phyloP scores from a whole-genome alignment of 2,113 vertebrate species.

The Cebus imitator region DNA sequence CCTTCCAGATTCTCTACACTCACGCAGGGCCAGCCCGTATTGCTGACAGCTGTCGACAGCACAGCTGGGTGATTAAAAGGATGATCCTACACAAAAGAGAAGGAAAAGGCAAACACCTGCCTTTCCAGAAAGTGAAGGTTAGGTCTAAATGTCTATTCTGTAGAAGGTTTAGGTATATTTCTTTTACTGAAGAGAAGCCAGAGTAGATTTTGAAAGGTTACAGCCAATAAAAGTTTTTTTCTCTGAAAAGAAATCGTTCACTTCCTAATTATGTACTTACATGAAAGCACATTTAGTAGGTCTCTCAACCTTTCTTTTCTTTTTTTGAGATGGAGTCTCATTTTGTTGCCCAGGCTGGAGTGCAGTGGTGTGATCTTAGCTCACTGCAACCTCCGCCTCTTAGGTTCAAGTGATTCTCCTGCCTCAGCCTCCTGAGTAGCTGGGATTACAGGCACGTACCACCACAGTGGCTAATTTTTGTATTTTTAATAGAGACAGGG shows the following conservation, averaged over 20 bases:
- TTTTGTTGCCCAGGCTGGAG: too few relatives aligned
- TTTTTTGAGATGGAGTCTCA: too few relatives aligned
- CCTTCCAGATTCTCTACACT: background rate
- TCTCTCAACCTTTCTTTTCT: background rate
- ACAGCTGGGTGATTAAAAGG: too few relatives aligned
- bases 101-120: background rate
- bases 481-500: too few relatives aligned
- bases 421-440: too few relatives aligned
- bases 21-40: background rate
- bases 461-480: too few relatives aligned
- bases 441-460: too few relatives aligned
- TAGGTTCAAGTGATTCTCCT: too few relatives aligned
- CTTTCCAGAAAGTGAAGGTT: background rate
- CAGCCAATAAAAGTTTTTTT: background rate
- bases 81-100: background rate
- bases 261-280: background rate
- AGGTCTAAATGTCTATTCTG: background rate
- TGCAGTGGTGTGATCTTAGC: too few relatives aligned
- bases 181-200: background rate
- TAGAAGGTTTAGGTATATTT: background rate
- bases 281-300: background rate
- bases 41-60: too few relatives aligned
- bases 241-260: background rate
- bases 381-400: too few relatives aligned
- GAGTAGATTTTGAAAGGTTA: background rate